A percentile compares a stretch with the other conserved stretches of the same genome.
These are phyloP conservation scores for Ictalurus punctatus DNA, from an alignment of 2,113 vertebrate genomes.

Conservation along the genomic window DNA sequence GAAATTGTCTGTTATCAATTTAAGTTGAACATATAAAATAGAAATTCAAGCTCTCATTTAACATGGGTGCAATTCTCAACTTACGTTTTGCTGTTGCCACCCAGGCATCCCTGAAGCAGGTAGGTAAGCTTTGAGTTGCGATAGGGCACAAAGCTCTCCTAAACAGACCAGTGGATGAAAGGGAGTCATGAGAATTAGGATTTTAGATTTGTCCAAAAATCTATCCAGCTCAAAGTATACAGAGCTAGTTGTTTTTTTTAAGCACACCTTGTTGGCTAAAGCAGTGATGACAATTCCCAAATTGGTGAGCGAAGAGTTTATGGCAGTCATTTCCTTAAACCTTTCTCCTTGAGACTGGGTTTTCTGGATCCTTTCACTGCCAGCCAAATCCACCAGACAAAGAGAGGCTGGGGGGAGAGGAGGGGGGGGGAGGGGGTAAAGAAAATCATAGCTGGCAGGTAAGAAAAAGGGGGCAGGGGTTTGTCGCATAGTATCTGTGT, in stretches of 20 bases:
- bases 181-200: not conserved
- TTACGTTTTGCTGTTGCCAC: conserved; percentile 93
- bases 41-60: not conserved
- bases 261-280: conserved; percentile 80
- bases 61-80: conserved; percentile 27
- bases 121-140: conserved; percentile 98
- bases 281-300: conserved; percentile 90
- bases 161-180: conserved; percentile 48
- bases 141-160: conserved; percentile 89
- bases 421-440: too few species aligned
- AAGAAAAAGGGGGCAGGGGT: not conserved
- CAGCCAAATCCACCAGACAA: conserved; percentile 93
- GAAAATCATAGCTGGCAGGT: not conserved
- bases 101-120: conserved; percentile 89
- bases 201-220: not conserved
- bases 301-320: conserved; percentile 91
- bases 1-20: not conserved
- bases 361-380: conserved; percentile 88
- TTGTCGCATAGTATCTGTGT: not conserved
- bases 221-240: not conserved
- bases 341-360: conserved; percentile 89
- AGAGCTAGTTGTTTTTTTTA: not conserved
- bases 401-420: conserved; percentile 84
- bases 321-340: conserved; percentile 92
- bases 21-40: not conserved